Evolutionary conservation across 2,888 invertebrate species (phyloP).

Genomic region (Nezara viridula): DNA sequence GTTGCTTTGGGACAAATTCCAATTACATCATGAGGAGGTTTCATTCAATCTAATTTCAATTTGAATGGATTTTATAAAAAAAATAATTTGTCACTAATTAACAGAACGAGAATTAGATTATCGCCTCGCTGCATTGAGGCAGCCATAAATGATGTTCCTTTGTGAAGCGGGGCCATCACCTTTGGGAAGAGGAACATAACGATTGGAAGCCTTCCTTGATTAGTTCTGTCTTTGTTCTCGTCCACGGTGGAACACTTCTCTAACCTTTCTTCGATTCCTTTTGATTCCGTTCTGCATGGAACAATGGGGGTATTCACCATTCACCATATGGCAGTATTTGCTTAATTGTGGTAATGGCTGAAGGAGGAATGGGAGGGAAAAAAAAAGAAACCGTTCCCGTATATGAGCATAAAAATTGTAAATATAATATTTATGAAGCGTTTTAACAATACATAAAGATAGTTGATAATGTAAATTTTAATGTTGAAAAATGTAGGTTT

Average conservation of each 20-base stretch:
- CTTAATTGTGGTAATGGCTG: neutral
- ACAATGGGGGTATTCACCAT: neutral
- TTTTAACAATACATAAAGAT: too few relatives aligned
- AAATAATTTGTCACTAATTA: neutral
- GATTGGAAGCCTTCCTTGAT: conserved; percentile 13
- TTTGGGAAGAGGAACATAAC: neutral
- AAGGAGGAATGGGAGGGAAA: neutral
- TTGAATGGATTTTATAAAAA: neutral
- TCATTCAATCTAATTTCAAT: neutral
- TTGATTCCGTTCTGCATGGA: neutral
- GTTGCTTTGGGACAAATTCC: neutral
- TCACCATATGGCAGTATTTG: conserved; percentile 11
- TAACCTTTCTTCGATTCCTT: conserved; percentile 27
- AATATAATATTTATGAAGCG: too few relatives aligned
- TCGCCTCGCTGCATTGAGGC: neutral
- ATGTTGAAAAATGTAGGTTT: too few relatives aligned
- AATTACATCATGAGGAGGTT: neutral
- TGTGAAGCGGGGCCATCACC: neutral
- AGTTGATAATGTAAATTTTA: too few relatives aligned
- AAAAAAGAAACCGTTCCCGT: neutral
- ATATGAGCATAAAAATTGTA: neutral
- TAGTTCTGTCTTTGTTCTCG: neutral
- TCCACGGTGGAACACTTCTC: neutral
- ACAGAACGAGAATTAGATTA: neutral
- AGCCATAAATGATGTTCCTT: neutral